Conservation (phyloP, 2,797 vertebrate species). For the Valencia hispanica region DNA sequence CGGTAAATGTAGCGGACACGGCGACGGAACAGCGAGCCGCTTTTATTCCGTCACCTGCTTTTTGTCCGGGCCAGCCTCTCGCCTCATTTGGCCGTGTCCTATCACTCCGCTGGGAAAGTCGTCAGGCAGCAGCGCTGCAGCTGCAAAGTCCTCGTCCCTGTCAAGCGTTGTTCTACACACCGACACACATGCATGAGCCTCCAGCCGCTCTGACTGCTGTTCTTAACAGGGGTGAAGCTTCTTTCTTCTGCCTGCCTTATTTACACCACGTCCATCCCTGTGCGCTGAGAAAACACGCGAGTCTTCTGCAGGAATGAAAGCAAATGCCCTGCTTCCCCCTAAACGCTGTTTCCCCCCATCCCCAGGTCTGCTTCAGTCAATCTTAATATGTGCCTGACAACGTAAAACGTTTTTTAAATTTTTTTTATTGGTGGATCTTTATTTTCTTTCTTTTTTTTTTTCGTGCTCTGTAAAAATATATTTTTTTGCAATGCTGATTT, state of each 20-base stretch:
- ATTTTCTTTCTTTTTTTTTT: too few relatives aligned
- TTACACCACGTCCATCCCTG: conserved; percentile 59
- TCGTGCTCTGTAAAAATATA: too few relatives aligned
- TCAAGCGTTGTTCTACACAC: conserved; percentile 21
- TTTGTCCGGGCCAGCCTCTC: conserved; percentile 49
- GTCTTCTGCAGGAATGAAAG: conserved; percentile 68
- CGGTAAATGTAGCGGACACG: not conserved
- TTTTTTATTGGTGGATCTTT: conserved; percentile 43
- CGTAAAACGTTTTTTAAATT: too few relatives aligned
- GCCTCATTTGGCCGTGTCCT: conserved; percentile 17
- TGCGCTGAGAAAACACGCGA: conserved; percentile 53
- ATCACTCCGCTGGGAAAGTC: too few relatives aligned
- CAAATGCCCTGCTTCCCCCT: conserved; percentile 38
- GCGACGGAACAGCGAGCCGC: not conserved
- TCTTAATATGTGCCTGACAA: too few relatives aligned
- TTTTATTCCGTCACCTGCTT: conserved; percentile 44
- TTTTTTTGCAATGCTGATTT: not conserved
- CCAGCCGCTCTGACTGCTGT: conserved; percentile 53
- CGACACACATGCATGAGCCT: not conserved
- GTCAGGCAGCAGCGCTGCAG: too few relatives aligned
- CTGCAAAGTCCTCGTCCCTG: conserved; percentile 36
- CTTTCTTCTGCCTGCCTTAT: conserved; percentile 32
- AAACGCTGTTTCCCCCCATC: not conserved
- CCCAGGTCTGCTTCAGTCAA: too few relatives aligned
- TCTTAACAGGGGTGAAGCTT: not conserved